Evolutionary conservation across 2,113 vertebrate species (phyloP), one percentile per base, ranked within the genome.

Genomic region (Pelobates fuscus): DNA sequence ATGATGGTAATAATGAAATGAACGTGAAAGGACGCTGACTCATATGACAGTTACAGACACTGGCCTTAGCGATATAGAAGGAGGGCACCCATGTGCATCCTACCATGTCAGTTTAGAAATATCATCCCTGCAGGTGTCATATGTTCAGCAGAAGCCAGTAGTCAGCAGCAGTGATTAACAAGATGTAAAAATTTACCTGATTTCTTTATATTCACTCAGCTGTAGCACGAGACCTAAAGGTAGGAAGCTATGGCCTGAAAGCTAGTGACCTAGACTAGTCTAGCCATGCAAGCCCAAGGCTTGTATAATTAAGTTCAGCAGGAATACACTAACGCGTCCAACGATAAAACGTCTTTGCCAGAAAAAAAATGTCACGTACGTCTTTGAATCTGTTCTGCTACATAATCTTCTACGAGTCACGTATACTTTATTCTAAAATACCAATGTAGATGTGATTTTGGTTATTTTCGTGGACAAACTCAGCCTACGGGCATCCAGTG

Each of bases 131-230:
- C 49, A 66, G 71, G 71, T 74, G 62, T 74, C 71, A 66, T 74
- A 74, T 74, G 71, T 58, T 74, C 71, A 66, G 49, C 71, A 74
- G 71, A 74, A 74, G 71, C 62, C 62, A 59, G 62, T 58, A 74
- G 49, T 66, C 71, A 74, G 71, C 49, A 59, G 49, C 14, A 58
- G 61, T 58, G 62, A 74, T 74, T 74, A 66, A 74, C 71, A 66
- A 66, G 62, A 74, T 66, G 71, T 41, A 74, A 72, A 58, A 74
- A 66, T 74, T 74, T 49, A 74, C 71, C 61, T 74, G 71, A 66
- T 74, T 74, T 66, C 62, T 74, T 8, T 55, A 21, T 18, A 74
- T 37, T 27, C 24, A 44, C 62, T 72, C 43, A 54, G 2, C 59
- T 62, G 60, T 72, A 72, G 25, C 60, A 24, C 20, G 24, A 23